phyloP scores from a whole-genome alignment of 2,113 vertebrate species.

The Panthera uncia region DNA sequence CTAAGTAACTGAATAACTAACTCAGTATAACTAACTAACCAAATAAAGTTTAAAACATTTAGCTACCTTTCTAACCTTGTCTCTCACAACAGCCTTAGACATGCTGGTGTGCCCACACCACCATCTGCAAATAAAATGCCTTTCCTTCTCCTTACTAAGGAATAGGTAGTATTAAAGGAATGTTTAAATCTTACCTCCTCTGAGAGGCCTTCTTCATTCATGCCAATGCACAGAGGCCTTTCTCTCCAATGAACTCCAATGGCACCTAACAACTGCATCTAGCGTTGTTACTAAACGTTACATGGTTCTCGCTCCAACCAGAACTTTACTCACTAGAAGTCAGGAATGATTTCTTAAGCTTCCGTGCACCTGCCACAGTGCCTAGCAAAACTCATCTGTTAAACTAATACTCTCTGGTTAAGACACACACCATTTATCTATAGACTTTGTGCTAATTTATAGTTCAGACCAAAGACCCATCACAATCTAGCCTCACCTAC shows the following conservation, averaged over 20 bases:
- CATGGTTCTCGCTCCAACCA: neutral
- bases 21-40: neutral
- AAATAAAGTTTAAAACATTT: constrained; percentile 40
- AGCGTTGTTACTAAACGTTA: neutral
- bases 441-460: constrained; percentile 24
- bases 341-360: constrained; percentile 51
- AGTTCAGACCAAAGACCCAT: constrained; percentile 46
- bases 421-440: constrained; percentile 15
- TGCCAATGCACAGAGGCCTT: neutral
- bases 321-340: constrained; percentile 19
- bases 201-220: constrained; percentile 47
- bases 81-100: neutral
- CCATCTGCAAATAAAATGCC: neutral
- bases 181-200: constrained; percentile 61
- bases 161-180: constrained; percentile 41
- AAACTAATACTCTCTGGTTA: constrained; percentile 39
- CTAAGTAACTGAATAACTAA: neutral
- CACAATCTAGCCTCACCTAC: neutral
- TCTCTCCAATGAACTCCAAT: constrained; percentile 40
- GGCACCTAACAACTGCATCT: constrained; percentile 11
- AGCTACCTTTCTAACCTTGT: constrained; percentile 14
- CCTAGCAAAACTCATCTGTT: constrained; percentile 27
- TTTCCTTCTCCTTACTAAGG: constrained; percentile 11
- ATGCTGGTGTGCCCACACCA: neutral
- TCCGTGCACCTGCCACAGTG: constrained; percentile 26